Evolutionary conservation across 2,113 vertebrate genomes (phyloP).

Genomic region (Pomatorhinus ruficollis): DNA sequence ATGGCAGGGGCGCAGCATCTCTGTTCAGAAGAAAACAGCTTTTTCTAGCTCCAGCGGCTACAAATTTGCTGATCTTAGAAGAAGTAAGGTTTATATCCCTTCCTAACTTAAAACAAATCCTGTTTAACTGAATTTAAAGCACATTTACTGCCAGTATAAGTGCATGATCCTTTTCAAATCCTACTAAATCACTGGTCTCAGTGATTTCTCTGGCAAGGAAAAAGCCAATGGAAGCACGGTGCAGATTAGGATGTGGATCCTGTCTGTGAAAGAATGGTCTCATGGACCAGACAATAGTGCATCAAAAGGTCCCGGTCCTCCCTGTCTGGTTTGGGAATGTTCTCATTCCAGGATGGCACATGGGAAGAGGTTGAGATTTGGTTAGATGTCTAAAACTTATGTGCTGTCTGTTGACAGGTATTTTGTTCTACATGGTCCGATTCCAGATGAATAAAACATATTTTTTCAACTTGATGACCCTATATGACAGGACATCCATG

Average conservation of each 20-base stretch:
- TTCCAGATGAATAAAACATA: background rate
- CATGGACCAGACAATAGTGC: background rate
- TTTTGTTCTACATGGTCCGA: background rate
- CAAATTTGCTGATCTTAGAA: background rate
- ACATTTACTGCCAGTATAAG: background rate
- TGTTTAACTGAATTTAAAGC: constrained; percentile 39
- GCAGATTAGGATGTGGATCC: background rate
- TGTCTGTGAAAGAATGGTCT: background rate
- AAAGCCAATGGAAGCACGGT: background rate
- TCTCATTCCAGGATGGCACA: background rate
- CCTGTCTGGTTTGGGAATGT: background rate
- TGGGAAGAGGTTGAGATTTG: background rate
- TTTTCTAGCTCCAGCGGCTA: background rate
- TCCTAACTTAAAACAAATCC: constrained; percentile 34
- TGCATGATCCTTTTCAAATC: constrained; percentile 40
- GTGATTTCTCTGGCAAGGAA: background rate
- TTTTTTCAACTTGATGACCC: background rate
- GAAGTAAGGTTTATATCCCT: background rate
- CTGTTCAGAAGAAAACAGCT: background rate
- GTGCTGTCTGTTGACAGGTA: background rate
- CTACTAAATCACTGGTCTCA: constrained; percentile 1
- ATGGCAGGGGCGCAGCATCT: rapidly evolving
- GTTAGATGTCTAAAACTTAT: background rate
- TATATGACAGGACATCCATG: background rate
- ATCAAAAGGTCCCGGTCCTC: background rate